A percentile compares a stretch with the other conserved stretches of the same genome.
These are phyloP conservation scores for Brassicogethes aeneus DNA, from an alignment of 2,888 invertebrate species.

Conservation along the genomic window DNA sequence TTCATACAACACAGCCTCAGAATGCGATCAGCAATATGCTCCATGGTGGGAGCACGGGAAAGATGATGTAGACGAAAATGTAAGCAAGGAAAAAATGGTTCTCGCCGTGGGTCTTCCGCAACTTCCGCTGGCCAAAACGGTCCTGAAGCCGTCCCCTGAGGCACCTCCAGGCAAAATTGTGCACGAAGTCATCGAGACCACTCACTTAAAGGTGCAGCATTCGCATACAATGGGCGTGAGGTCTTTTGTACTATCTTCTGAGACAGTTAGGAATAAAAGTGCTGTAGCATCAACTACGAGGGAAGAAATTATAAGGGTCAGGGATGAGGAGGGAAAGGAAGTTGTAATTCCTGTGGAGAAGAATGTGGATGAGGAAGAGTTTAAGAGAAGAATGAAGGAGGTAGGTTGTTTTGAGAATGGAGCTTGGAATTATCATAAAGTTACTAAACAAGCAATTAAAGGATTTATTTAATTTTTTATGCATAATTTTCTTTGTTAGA, in stretches of 20 bases:
- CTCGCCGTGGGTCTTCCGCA: slow-evolving; percentile 39
- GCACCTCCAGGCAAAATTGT: slow-evolving; percentile 43
- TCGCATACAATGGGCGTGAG: slow-evolving; percentile 45
- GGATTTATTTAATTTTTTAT: slow-evolving; percentile 41
- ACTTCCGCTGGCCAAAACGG: slow-evolving; percentile 31
- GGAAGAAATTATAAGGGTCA: slow-evolving; percentile 18
- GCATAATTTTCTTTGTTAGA: too few relatives aligned
- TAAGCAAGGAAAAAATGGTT: slow-evolving; percentile 39
- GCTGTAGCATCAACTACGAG: slow-evolving; percentile 16
- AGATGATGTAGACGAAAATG: slow-evolving; percentile 28
- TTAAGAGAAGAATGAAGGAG: slow-evolving; percentile 41
- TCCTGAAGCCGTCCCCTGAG: slow-evolving; percentile 37
- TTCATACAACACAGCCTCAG: slow-evolving; percentile 60
- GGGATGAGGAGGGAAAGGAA: slow-evolving; percentile 14
- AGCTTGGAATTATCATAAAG: slow-evolving; percentile 44
- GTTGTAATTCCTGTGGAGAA: slow-evolving; percentile 14
- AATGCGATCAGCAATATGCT: slow-evolving; percentile 48
- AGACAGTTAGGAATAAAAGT: slow-evolving; percentile 40
- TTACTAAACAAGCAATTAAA: slow-evolving; percentile 51
- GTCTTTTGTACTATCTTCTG: slow-evolving; percentile 46
- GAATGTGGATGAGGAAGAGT: slow-evolving; percentile 33
- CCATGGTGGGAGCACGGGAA: slow-evolving; percentile 51
- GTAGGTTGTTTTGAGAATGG: slow-evolving; percentile 40
- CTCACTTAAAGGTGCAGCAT: slow-evolving; percentile 45
- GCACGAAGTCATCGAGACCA: slow-evolving; percentile 45